A percentile compares a stretch with the other conserved stretches of the same genome.
Conservation (phyloP, 1,140 invertebrate genomes). For the Vollenhovia emeryi region DNA sequence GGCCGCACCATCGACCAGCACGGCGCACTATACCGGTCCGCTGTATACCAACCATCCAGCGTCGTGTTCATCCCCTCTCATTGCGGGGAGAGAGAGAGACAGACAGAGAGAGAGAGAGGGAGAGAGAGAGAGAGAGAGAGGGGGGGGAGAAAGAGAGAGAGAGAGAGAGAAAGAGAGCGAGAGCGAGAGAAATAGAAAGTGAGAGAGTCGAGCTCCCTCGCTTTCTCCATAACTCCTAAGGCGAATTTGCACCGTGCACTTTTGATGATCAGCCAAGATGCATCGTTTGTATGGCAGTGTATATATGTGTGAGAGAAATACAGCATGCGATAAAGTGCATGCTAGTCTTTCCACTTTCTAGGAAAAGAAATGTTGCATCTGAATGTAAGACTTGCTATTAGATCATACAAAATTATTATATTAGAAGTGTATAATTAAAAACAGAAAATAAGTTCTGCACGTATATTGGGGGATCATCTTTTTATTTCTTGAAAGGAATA, state of each 20-base stretch:
- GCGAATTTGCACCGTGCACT: constrained; percentile 25
- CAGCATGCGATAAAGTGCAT: background rate
- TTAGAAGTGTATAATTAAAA: background rate
- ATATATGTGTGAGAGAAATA: background rate
- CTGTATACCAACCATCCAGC: constrained; percentile 74
- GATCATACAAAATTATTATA: background rate
- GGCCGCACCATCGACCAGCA: constrained; percentile 76
- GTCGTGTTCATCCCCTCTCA: constrained; percentile 64
- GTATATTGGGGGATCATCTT: background rate
- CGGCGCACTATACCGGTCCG: constrained; percentile 66
- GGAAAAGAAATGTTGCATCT: background rate
- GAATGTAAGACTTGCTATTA: background rate
- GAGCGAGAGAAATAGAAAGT: background rate
- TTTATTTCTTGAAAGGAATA: background rate
- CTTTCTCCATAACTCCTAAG: constrained; percentile 26
- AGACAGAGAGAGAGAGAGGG: background rate
- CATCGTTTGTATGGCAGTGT: background rate
- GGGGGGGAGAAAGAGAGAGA: too few relatives aligned
- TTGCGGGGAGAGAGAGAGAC: background rate
- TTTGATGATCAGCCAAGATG: constrained; percentile 13
- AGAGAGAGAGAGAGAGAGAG: background rate
- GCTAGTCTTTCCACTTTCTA: background rate
- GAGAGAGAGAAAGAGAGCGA: background rate
- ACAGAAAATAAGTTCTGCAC: background rate
- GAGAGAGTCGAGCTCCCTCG: background rate